Evolutionary conservation across 2,888 invertebrate genomes (phyloP).

Genomic region (Linyphia triangularis): DNA sequence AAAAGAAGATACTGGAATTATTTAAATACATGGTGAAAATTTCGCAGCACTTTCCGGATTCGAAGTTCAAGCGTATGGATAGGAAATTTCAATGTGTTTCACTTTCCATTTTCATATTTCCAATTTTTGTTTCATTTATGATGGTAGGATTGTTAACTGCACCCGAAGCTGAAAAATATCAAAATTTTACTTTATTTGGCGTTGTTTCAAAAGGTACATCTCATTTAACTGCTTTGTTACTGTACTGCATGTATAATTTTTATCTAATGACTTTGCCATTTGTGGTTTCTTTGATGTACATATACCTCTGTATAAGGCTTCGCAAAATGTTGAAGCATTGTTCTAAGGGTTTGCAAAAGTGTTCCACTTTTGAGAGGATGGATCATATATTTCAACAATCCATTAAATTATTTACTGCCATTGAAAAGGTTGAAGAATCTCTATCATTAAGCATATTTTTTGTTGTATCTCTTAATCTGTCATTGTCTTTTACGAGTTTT

Average conservation of each 20-base stretch:
- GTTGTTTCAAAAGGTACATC: neutral
- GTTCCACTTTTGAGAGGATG: neutral
- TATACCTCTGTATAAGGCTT: conserved; percentile 3
- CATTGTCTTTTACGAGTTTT: conserved; percentile 32
- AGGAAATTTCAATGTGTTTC: neutral
- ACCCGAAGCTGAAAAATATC: conserved; percentile 24
- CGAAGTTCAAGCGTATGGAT: neutral
- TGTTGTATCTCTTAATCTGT: conserved; percentile 33
- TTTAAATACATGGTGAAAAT: neutral
- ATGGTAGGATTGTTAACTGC: neutral
- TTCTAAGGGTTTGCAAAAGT: neutral
- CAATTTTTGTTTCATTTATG: neutral
- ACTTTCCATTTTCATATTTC: neutral
- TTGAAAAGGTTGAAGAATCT: conserved; percentile 22
- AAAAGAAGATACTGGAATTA: conserved; percentile 10
- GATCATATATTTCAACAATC: neutral
- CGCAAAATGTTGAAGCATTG: conserved; percentile 14
- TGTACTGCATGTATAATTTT: conserved; percentile 44
- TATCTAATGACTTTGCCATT: conserved; percentile 32
- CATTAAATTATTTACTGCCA: neutral
- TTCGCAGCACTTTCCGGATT: neutral
- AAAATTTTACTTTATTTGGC: conserved; percentile 27
- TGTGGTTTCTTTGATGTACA: conserved; percentile 3
- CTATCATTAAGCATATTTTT: conserved; percentile 42
- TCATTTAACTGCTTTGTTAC: conserved; percentile 8